These are phyloP conservation scores for Limnephilus auricula DNA, from an alignment of 2,888 invertebrate genomes.

Conservation along the genomic window DNA sequence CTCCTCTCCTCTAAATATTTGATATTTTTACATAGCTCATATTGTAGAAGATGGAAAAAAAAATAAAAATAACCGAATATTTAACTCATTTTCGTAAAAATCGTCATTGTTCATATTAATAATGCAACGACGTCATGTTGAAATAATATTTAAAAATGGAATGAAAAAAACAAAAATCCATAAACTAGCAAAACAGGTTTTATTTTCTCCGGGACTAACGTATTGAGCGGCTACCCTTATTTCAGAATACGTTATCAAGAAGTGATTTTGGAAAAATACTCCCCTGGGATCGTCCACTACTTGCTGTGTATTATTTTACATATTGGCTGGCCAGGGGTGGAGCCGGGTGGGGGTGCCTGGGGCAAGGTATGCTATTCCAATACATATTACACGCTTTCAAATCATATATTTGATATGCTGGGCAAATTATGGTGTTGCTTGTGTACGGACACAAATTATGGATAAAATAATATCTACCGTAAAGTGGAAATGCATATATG, in stretches of 20 bases:
- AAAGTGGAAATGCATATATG: neutral
- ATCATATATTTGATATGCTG: slow-evolving; percentile 42
- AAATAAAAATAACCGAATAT: too few relatives aligned
- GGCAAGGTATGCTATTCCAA: slow-evolving; percentile 31
- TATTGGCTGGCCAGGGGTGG: slow-evolving; percentile 60
- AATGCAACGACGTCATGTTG: too few relatives aligned
- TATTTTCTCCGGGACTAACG: slow-evolving; percentile 23
- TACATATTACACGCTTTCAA: slow-evolving; percentile 49
- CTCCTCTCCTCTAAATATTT: too few relatives aligned
- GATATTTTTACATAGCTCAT: too few relatives aligned
- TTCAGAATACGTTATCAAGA: slow-evolving; percentile 58
- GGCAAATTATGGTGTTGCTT: slow-evolving; percentile 14
- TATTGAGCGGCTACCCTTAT: slow-evolving; percentile 50
- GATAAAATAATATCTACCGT: neutral
- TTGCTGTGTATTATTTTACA: slow-evolving; percentile 65
- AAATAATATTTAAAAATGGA: neutral
- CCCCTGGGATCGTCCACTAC: slow-evolving; percentile 58
- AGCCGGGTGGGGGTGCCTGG: slow-evolving; percentile 3
- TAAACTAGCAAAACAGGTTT: neutral
- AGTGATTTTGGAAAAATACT: slow-evolving; percentile 65
- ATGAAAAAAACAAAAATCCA: neutral
- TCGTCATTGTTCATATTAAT: too few relatives aligned
- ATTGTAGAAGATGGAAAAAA: too few relatives aligned
- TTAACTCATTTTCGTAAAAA: too few relatives aligned
- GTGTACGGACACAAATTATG: neutral